phyloP scores from a whole-genome alignment of 2,113 vertebrate genomes.

The Heteronetta atricapilla region DNA sequence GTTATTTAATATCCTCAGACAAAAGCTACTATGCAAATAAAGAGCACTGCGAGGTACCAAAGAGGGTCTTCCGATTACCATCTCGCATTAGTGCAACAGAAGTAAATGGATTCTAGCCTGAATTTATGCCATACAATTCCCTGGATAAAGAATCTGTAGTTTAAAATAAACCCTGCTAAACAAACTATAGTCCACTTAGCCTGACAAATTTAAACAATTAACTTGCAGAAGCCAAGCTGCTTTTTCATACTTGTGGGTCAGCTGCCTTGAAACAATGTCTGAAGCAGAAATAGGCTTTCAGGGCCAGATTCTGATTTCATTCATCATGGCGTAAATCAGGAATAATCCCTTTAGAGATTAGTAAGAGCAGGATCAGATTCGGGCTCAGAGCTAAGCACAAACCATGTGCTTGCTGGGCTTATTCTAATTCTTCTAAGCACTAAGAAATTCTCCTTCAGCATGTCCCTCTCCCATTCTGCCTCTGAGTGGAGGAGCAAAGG shows the following conservation, averaged over 20 bases:
- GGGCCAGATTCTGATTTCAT: conserved; percentile 23
- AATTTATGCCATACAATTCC: background rate
- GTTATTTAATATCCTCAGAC: conserved; percentile 7
- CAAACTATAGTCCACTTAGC: background rate
- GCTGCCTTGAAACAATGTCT: conserved; percentile 9
- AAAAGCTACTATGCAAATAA: conserved; percentile 29
- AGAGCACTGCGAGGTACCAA: background rate
- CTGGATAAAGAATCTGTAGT: background rate
- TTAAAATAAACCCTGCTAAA: conserved; percentile 18
- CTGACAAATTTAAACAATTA: conserved; percentile 47
- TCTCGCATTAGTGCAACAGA: background rate
- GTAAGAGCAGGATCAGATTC: conserved; percentile 38
- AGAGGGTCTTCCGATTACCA: background rate
- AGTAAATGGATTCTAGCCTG: background rate
- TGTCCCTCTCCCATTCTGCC: background rate
- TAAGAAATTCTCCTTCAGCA: conserved; percentile 34
- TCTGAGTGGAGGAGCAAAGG: background rate
- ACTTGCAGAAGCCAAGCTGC: background rate
- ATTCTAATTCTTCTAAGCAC: conserved; percentile 57
- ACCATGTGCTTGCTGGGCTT: conserved; percentile 48
- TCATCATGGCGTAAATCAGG: background rate
- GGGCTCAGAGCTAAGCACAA: conserved; percentile 44
- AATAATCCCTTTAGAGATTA: conserved; percentile 63
- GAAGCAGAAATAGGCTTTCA: background rate
- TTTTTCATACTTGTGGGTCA: conserved; percentile 21